These are phyloP conservation scores for Crypturellus undulatus DNA, from an alignment of 2,113 vertebrate species.

Conservation along the genomic window DNA sequence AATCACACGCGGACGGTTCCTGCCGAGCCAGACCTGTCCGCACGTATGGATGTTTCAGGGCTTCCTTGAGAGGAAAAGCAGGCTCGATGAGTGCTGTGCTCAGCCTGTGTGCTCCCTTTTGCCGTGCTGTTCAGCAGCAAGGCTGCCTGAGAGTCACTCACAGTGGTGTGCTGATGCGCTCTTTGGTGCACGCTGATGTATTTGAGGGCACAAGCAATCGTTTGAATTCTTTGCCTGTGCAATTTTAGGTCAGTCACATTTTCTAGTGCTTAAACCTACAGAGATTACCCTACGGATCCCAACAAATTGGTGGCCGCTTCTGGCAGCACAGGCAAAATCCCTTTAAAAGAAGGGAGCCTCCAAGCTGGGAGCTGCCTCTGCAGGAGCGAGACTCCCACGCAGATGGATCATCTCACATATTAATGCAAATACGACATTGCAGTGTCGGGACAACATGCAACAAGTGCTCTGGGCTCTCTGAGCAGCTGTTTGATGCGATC, in stretches of 20 bases:
- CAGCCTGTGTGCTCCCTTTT: neutral
- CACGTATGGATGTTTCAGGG: neutral
- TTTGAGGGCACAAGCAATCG: neutral
- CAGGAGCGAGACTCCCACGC: neutral
- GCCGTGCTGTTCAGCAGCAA: neutral
- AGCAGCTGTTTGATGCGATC: constrained; percentile 35
- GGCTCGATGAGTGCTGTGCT: neutral
- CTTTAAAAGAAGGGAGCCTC: constrained; percentile 55
- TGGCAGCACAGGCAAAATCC: constrained; percentile 29
- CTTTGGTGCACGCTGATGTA: neutral
- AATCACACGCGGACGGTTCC: neutral
- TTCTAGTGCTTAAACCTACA: constrained; percentile 61
- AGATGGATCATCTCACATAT: constrained; percentile 43
- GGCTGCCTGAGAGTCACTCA: neutral
- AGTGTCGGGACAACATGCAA: constrained; percentile 39
- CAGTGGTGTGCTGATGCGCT: neutral
- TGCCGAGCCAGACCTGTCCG: neutral
- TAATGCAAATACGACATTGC: constrained; percentile 61
- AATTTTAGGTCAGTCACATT: constrained; percentile 52
- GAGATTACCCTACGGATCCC: constrained; percentile 49
- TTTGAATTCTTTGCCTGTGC: constrained; percentile 15
- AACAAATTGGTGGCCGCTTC: constrained; percentile 66
- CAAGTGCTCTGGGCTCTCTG: constrained; percentile 39
- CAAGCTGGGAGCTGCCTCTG: constrained; percentile 7
- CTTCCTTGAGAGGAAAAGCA: neutral